Evolutionary conservation across 2,888 invertebrate genomes (phyloP), one percentile per base, ranked within the genome.

Genomic region (Spicauda simplicius): DNA sequence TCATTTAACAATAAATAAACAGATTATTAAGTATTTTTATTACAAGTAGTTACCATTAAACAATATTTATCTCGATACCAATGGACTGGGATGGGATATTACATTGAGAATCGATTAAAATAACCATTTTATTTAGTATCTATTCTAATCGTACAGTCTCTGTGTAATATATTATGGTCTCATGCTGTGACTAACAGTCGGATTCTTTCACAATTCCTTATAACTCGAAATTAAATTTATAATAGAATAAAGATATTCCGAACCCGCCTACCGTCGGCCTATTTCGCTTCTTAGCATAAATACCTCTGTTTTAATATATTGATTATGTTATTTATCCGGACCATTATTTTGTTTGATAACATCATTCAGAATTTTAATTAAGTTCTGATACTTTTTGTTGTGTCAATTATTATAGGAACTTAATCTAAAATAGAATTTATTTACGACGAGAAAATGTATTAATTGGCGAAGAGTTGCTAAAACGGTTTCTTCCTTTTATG

Each of bases 121-220:
- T 80, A 83, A 86, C 83, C 80, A 83, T 84, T 79, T 85, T 85
- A 86, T 88, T 86, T 86, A 86, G 84, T 77, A 78, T 37, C 53
- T 45, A 45, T 45, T 37, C 33, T 54, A 33, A 61, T 30, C 18
- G 41, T 41, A 41, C 53, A 16, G 19, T 45, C 11, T 50, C 18
- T 16, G 18, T 75, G 76, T 72, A 76, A 77, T 79, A 80, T 80
- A 82, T 77, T 83, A 80, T 78, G 78, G 75, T 73, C 78, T 80
- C 92, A 85, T 73, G 91, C 91, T 91, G 91, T 89, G 91, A 90
- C 86, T 87, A 90, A 90, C 86, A 82, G 77, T 61, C 57, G 74
- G 18, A 75, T 81, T 80, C 83, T 82, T 80, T 83, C 79, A 81
- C 74, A 80, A 79, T 74, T 80, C 79, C 81, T 83, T 87, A 84